Evolutionary conservation across 37 sponge, comb jelly and placozoan species (phyloP).

Genomic region (Halisarca cf. caerulea): DNA sequence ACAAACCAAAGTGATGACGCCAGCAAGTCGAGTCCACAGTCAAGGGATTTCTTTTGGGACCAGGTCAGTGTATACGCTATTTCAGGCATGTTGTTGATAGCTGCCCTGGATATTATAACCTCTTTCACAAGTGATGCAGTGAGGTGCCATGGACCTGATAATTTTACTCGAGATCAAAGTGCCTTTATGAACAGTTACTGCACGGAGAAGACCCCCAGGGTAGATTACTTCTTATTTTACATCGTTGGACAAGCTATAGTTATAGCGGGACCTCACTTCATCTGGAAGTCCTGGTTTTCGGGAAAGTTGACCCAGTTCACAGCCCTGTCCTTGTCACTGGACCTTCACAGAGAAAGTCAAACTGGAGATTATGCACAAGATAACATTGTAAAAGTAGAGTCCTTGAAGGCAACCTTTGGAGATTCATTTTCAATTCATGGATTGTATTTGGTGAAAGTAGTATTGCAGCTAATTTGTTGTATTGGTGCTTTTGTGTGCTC

Average conservation of each 20-base stretch:
- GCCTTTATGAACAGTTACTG: background rate
- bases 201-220: background rate
- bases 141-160: background rate
- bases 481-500: background rate
- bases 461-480: background rate
- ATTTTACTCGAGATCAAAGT: background rate
- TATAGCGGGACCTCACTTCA: background rate
- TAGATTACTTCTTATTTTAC: background rate
- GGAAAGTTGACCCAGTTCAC: background rate
- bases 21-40: too few relatives aligned
- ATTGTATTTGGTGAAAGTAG: background rate
- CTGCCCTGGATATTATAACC: background rate
- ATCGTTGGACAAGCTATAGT: background rate
- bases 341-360: background rate
- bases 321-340: background rate
- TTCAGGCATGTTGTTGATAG: background rate
- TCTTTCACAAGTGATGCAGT: background rate
- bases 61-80: background rate
- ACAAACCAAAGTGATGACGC: too few relatives aligned
- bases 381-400: background rate
- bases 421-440: background rate
- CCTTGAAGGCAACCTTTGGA: background rate
- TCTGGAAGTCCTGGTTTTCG: background rate
- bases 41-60: conserved; percentile 1
- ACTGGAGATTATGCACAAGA: background rate